These are phyloP conservation scores for Ichneumon xanthorius DNA, from an alignment of 2,888 invertebrate species.

Conservation along the genomic window DNA sequence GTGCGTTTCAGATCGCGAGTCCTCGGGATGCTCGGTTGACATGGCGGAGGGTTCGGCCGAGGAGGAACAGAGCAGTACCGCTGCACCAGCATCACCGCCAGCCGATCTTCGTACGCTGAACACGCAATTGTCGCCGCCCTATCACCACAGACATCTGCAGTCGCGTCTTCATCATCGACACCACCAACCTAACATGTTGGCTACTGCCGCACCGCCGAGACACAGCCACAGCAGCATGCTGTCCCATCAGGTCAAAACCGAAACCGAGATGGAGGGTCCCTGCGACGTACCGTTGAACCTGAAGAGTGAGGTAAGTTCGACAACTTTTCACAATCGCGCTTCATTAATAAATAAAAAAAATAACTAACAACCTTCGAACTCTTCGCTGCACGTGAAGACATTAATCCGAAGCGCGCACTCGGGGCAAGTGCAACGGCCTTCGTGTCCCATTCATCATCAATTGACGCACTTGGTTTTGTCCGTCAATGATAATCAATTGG, in stretches of 20 bases:
- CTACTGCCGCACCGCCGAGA: slow-evolving; percentile 82
- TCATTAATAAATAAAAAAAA: neutral
- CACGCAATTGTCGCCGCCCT: slow-evolving; percentile 80
- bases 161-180: slow-evolving; percentile 78
- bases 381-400: slow-evolving; percentile 14
- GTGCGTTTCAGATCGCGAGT: slow-evolving; percentile 87
- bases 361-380: neutral
- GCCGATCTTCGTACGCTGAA: slow-evolving; percentile 85
- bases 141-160: slow-evolving; percentile 82
- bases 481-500: slow-evolving; percentile 80
- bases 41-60: slow-evolving; percentile 92
- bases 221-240: slow-evolving; percentile 82
- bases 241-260: slow-evolving; percentile 82
- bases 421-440: slow-evolving; percentile 59
- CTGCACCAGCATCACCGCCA: slow-evolving; percentile 86
- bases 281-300: slow-evolving; percentile 84
- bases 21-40: slow-evolving; percentile 93
- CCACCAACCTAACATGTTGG: slow-evolving; percentile 83
- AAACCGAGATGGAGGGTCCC: slow-evolving; percentile 81
- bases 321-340: neutral
- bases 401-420: neutral
- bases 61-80: slow-evolving; percentile 87
- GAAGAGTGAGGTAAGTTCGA: slow-evolving; percentile 83
- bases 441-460: slow-evolving; percentile 61
- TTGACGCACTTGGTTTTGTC: slow-evolving; percentile 75